These are phyloP conservation scores for Pseudopleuronectes americanus DNA, from an alignment of 2,797 vertebrate species.

Conservation along the genomic window DNA sequence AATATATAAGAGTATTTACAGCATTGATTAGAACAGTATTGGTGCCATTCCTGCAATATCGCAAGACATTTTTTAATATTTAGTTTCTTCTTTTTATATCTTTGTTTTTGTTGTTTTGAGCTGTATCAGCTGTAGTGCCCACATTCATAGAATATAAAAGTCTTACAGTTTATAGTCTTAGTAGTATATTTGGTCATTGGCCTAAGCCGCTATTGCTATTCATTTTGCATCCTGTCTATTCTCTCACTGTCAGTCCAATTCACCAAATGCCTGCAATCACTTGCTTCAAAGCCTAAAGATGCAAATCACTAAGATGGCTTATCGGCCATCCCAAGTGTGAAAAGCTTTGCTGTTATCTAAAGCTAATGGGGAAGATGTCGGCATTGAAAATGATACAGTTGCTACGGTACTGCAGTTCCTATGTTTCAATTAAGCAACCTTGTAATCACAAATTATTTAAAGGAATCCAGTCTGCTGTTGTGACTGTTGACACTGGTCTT, in stretches of 20 bases:
- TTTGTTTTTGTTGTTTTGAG: too few relatives aligned
- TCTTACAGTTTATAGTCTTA: too few relatives aligned
- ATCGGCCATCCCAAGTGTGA: conserved; percentile 39
- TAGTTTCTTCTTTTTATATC: too few relatives aligned
- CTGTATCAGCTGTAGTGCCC: too few relatives aligned
- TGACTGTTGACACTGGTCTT: conserved; percentile 23
- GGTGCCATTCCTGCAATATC: too few relatives aligned
- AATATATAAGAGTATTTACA: too few relatives aligned
- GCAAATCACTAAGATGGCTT: conserved; percentile 34
- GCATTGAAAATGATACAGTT: conserved; percentile 48
- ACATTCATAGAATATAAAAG: too few relatives aligned
- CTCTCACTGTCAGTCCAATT: conserved; percentile 42
- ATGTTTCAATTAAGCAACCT: conserved; percentile 12
- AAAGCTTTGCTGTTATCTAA: conserved; percentile 57
- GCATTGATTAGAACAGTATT: too few relatives aligned
- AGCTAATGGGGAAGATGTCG: conserved; percentile 60
- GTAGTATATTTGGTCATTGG: conserved; percentile 22
- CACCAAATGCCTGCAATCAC: conserved; percentile 47
- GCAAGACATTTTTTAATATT: too few relatives aligned
- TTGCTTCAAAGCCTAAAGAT: conserved; percentile 50
- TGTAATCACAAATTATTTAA: conserved; percentile 24
- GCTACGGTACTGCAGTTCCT: conserved; percentile 11
- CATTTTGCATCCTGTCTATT: conserved; percentile 31
- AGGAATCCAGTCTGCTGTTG: conserved; percentile 27
- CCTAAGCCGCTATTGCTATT: conserved; percentile 30